These are phyloP conservation scores for Atractosteus spatula DNA, from an alignment of 2,113 vertebrate species.

Conservation along the genomic window DNA sequence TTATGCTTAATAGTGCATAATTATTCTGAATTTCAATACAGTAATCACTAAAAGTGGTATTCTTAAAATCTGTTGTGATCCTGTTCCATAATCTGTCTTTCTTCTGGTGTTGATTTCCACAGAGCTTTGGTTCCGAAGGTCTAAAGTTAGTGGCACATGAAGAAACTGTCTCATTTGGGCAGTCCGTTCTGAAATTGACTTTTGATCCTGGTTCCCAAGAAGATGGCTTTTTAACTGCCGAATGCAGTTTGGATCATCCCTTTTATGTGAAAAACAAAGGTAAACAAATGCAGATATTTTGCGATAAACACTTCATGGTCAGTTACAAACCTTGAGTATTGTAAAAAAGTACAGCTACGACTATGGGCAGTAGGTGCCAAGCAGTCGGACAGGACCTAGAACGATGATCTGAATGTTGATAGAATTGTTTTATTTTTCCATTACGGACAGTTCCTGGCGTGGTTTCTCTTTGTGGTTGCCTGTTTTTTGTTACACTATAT, in stretches of 20 bases:
- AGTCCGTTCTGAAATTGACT: slow-evolving; percentile 90
- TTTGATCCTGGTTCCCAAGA: slow-evolving; percentile 93
- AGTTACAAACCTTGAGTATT: no score
- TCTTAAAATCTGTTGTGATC: neutral
- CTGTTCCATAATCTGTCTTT: slow-evolving; percentile 16
- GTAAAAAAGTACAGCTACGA: no score
- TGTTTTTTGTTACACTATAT: neutral
- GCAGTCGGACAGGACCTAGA: no score
- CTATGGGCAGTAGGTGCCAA: no score
- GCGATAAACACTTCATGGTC: no score
- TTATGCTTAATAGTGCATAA: no score
- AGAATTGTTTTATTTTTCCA: no score
- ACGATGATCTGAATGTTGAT: no score
- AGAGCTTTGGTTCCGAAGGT: slow-evolving; percentile 89
- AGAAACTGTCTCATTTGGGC: slow-evolving; percentile 88
- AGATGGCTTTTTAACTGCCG: slow-evolving; percentile 83
- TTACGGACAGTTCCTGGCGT: neutral
- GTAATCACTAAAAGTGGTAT: no score
- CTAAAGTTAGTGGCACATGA: slow-evolving; percentile 89
- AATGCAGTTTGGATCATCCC: slow-evolving; percentile 93
- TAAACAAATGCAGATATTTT: slow-evolving; percentile 43
- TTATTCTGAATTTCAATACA: no score
- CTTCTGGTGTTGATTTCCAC: slow-evolving; percentile 24
- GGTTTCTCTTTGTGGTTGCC: slow-evolving; percentile 12
- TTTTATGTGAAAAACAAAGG: slow-evolving; percentile 98